Conservation (phyloP, 2,888 invertebrate species). For the Gymnoscelis rufifasciata region DNA sequence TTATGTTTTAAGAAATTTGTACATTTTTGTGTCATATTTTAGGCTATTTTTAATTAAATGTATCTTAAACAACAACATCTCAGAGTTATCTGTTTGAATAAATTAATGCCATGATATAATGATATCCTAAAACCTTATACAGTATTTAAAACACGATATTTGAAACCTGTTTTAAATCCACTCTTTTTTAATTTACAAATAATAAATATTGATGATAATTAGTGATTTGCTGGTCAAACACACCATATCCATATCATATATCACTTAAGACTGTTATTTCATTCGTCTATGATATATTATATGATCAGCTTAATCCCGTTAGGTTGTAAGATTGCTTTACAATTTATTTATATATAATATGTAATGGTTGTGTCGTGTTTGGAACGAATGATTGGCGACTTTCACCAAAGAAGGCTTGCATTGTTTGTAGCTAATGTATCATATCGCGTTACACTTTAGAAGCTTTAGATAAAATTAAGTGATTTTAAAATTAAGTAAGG, state of each 20-base stretch:
- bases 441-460: conserved; percentile 36
- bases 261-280: not conserved
- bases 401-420: conserved; percentile 64
- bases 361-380: conserved; percentile 32
- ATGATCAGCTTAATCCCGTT: too few relatives aligned
- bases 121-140: too few relatives aligned
- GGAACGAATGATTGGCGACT: conserved; percentile 28
- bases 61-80: too few relatives aligned
- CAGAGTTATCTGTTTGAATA: too few relatives aligned
- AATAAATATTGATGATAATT: not conserved
- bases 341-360: conserved; percentile 16
- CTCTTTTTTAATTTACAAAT: not conserved
- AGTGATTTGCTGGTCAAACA: not conserved
- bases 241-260: not conserved
- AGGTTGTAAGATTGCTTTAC: conserved; percentile 29
- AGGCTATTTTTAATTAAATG: conserved; percentile 15
- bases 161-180: too few relatives aligned
- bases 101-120: too few relatives aligned
- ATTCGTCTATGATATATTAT: not conserved
- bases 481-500: not conserved
- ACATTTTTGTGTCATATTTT: conserved; percentile 59
- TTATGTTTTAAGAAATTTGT: conserved; percentile 35
- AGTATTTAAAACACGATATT: too few relatives aligned
- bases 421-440: conserved; percentile 46
- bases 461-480: not conserved